Evolutionary conservation across 1,140 invertebrate genomes (phyloP).

Genomic region (Vollenhovia emeryi): DNA sequence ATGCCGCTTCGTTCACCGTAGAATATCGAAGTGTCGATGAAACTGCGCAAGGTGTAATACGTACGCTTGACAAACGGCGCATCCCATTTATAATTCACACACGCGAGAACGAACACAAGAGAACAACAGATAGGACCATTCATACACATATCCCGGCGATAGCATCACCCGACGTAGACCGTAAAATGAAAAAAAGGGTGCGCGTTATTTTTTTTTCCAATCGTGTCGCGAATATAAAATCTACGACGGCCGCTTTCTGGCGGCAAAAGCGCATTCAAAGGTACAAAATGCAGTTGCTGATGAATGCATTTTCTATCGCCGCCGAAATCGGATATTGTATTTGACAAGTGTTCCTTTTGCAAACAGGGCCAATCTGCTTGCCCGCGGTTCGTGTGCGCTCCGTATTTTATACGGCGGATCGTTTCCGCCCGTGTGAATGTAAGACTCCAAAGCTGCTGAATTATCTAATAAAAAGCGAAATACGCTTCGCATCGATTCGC

Average conservation of each 20-base stretch:
- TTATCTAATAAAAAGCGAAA: background rate
- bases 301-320: slow-evolving; percentile 31
- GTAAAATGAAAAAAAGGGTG: slow-evolving; percentile 35
- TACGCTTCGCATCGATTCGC: background rate
- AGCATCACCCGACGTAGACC: background rate
- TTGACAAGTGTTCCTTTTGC: slow-evolving; percentile 16
- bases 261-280: slow-evolving; percentile 1
- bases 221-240: slow-evolving; percentile 39
- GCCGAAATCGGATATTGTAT: slow-evolving; percentile 19
- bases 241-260: slow-evolving; percentile 6
- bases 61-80: slow-evolving; percentile 3
- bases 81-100: slow-evolving; percentile 41
- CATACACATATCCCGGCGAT: slow-evolving; percentile 33
- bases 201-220: background rate
- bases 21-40: slow-evolving; percentile 12
- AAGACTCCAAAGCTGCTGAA: background rate
- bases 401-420: background rate
- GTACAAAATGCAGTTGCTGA: slow-evolving; percentile 26
- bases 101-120: background rate
- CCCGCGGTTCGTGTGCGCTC: background rate
- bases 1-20: background rate
- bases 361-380: slow-evolving; percentile 3
- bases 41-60: background rate
- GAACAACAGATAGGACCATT: slow-evolving; percentile 39
- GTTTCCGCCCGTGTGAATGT: background rate